Conservation (phyloP, 2,113 vertebrate species). For the Tonatia bakeri region DNA sequence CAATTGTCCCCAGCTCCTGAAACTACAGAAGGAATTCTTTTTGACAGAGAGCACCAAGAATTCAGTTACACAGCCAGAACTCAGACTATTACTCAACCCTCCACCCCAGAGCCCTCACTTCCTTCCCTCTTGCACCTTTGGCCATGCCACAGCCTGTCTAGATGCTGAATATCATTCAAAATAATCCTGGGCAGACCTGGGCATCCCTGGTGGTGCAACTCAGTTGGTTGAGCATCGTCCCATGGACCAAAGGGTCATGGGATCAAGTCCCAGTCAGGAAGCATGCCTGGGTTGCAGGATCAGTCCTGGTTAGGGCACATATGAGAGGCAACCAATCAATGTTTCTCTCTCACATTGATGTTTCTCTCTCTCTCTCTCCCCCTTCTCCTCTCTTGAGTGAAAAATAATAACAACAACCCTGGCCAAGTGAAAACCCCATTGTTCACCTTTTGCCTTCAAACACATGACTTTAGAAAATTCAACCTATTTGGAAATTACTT, state of each 20-base stretch:
- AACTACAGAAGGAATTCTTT: background rate
- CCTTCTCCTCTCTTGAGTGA: too few species aligned
- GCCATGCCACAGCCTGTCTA: background rate
- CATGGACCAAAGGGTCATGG: too few species aligned
- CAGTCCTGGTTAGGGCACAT: too few species aligned
- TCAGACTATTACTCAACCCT: background rate
- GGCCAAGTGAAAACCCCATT: background rate
- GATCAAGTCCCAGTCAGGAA: too few species aligned
- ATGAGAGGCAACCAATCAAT: too few species aligned
- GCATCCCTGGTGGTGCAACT: too few species aligned
- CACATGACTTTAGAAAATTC: background rate
- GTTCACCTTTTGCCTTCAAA: slow-evolving; percentile 19
- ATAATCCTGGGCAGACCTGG: background rate
- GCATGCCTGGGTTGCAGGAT: too few species aligned
- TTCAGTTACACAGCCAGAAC: background rate
- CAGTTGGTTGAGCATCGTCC: too few species aligned
- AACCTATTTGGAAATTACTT: background rate
- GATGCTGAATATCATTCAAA: background rate
- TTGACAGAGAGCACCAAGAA: background rate
- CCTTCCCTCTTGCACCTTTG: background rate
- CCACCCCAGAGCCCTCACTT: background rate
- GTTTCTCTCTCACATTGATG: too few species aligned
- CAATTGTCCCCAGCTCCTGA: background rate
- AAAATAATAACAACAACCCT: background rate
- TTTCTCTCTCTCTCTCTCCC: too few species aligned